Percentiles rank a stretch among this genome's conserved stretches.
Evolutionary conservation across 2,888 invertebrate species (phyloP).

Genomic region (Rhodophaea formosa): DNA sequence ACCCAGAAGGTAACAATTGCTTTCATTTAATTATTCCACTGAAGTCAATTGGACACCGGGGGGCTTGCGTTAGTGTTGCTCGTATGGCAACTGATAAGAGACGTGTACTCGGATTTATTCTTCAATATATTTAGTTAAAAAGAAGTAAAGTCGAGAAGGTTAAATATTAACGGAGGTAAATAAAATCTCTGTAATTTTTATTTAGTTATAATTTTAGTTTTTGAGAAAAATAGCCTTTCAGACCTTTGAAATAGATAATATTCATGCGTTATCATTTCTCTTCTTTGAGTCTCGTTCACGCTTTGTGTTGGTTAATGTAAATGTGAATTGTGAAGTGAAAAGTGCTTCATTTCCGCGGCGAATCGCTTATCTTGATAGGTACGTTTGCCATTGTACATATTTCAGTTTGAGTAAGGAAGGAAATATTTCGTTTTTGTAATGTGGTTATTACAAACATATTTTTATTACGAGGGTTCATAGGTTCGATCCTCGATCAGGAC

Average conservation of each 20-base stretch:
- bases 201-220: too few species aligned
- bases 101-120: conserved; percentile 30
- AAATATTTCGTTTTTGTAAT: too few species aligned
- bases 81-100: conserved; percentile 32
- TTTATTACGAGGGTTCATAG: too few species aligned
- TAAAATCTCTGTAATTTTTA: background rate
- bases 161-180: background rate
- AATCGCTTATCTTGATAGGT: too few species aligned
- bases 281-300: background rate
- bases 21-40: conserved; percentile 65
- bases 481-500: too few species aligned
- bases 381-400: too few species aligned
- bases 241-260: too few species aligned
- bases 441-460: too few species aligned
- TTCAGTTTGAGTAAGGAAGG: too few species aligned
- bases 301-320: background rate
- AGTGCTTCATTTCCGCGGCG: background rate
- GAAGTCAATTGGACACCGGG: conserved; percentile 63
- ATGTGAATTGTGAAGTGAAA: background rate
- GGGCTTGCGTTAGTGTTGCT: conserved; percentile 40
- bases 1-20: conserved; percentile 17
- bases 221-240: too few species aligned
- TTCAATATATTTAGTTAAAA: background rate
- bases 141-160: background rate
- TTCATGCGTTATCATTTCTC: too few species aligned